Percentiles rank a stretch among this genome's conserved stretches.
Evolutionary conservation across 2,797 vertebrate genomes (phyloP).

Genomic region (Antrozous pallidus): DNA sequence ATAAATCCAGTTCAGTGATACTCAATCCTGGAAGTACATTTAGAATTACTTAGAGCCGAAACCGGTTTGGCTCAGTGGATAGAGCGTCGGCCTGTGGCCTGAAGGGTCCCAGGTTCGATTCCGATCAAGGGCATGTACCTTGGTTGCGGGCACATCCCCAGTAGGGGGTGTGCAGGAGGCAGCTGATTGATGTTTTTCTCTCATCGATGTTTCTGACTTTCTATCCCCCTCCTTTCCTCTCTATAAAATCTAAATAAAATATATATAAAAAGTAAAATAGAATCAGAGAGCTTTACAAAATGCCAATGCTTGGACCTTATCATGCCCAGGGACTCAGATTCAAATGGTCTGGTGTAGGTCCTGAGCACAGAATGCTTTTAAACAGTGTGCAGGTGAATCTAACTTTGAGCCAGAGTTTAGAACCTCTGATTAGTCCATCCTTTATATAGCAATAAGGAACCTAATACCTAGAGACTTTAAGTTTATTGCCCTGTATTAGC

Average conservation of each 20-base stretch:
- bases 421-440: background rate
- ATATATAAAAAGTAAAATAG: too few species aligned
- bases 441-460: slow-evolving; percentile 38
- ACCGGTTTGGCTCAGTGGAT: too few species aligned
- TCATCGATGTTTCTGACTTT: too few species aligned
- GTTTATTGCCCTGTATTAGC: background rate
- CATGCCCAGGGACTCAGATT: background rate
- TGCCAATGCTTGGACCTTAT: background rate
- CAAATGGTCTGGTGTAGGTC: background rate
- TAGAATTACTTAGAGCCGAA: slow-evolving; percentile 16
- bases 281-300: slow-evolving; percentile 8
- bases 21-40: background rate
- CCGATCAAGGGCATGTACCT: too few species aligned
- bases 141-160: too few species aligned
- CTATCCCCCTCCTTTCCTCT: too few species aligned
- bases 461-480: background rate
- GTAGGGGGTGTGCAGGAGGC: too few species aligned
- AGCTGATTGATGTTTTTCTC: too few species aligned
- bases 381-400: background rate
- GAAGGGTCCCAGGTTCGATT: too few species aligned
- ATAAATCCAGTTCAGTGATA: background rate
- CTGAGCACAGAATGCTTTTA: background rate
- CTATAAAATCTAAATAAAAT: too few species aligned
- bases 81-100: too few species aligned
- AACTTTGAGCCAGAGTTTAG: background rate